phyloP scores from a whole-genome alignment of 1,140 invertebrate genomes.

The Grapholita molesta region DNA sequence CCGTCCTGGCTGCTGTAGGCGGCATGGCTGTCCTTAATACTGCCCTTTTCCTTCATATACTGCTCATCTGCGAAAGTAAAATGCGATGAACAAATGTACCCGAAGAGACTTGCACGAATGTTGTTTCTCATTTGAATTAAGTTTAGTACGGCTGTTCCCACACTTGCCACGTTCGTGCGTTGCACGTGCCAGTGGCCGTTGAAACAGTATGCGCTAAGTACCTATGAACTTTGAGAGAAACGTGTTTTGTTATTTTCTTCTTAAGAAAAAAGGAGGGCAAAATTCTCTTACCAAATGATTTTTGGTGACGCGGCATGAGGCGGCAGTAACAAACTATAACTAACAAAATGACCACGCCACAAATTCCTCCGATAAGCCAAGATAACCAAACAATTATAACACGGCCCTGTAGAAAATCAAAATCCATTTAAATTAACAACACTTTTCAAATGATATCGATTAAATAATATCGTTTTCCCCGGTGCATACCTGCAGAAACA shows the following conservation, averaged over 20 bases:
- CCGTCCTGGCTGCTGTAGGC: conserved; percentile 57
- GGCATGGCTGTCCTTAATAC: conserved; percentile 65
- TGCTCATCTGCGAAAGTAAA: conserved; percentile 57
- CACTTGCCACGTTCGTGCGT: too few species aligned
- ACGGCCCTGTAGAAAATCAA: conserved; percentile 63
- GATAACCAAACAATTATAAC: conserved; percentile 77
- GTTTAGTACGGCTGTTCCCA: too few species aligned
- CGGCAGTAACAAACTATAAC: conserved; percentile 77
- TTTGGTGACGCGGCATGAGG: conserved; percentile 78
- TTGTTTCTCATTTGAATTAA: too few species aligned
- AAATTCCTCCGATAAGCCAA: conserved; percentile 75
- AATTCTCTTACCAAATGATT: conserved; percentile 71
- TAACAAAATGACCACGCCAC: conserved; percentile 74
- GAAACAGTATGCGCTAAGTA: too few species aligned
- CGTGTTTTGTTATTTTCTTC: not conserved
- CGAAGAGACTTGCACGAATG: not conserved
- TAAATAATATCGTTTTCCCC: conserved; percentile 22
- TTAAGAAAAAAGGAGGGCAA: too few species aligned
- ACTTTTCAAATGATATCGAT: conserved; percentile 37
- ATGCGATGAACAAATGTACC: not conserved
- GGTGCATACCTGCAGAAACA: conserved; percentile 67
- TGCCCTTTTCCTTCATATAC: conserved; percentile 65
- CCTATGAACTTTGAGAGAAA: too few species aligned
- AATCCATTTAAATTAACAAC: conserved; percentile 20
- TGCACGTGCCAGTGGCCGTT: too few species aligned